A percentile compares a stretch with the other conserved stretches of the same genome.
phyloP scores from a whole-genome alignment of 1,140 invertebrate genomes.

The Lordiphosa collinella region DNA sequence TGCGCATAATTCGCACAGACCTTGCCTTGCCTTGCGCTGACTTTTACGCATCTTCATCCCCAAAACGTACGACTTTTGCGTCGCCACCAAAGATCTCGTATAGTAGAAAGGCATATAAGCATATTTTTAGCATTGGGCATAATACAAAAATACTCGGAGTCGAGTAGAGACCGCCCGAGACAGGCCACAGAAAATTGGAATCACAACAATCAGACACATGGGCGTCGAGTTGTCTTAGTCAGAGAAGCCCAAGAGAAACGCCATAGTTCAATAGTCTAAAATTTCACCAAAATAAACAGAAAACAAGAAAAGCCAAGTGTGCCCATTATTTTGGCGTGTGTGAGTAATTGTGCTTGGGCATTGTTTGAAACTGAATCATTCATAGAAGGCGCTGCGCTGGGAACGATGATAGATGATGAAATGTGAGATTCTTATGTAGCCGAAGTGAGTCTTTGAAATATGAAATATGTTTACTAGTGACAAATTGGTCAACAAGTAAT shows the following conservation, averaged over 20 bases:
- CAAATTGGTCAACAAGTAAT: no score
- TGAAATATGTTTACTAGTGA: no score
- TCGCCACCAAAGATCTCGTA: constrained; percentile 43
- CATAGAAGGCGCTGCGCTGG: constrained; percentile 2
- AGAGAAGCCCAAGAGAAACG: constrained; percentile 21
- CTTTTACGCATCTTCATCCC: constrained; percentile 28
- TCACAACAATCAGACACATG: constrained; percentile 48
- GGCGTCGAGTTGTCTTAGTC: constrained; percentile 60
- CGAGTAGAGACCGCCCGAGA: constrained; percentile 13
- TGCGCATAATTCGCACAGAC: constrained; percentile 45
- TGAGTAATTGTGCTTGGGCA: constrained; percentile 18
- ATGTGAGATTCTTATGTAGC: neutral
- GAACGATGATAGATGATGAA: neutral
- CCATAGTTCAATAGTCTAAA: constrained; percentile 73
- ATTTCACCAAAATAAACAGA: constrained; percentile 45
- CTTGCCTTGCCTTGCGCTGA: constrained; percentile 38
- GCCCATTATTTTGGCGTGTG: constrained; percentile 23
- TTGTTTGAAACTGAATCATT: constrained; percentile 23
- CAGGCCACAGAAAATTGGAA: constrained; percentile 35
- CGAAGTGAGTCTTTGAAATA: no score
- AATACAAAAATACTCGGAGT: constrained; percentile 40
- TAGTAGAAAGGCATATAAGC: constrained; percentile 7
- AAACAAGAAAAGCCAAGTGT: constrained; percentile 23
- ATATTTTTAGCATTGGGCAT: constrained; percentile 46
- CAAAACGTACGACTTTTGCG: constrained; percentile 25